Base-by-base conservation (phyloP, 2,888 invertebrate species). In the Timema cristinae region DNA sequence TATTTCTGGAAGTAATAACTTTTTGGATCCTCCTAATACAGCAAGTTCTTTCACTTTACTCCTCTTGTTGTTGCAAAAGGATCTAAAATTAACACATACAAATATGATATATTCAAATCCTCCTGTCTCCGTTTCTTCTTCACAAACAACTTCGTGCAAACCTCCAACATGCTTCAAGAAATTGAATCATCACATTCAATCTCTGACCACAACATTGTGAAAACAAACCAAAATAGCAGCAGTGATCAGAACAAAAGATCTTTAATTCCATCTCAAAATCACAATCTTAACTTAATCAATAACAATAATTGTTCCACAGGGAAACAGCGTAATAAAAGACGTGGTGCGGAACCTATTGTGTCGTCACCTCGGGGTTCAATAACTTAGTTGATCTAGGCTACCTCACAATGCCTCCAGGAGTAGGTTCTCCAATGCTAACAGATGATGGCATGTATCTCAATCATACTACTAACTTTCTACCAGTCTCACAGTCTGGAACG, bases 321-420 rank as follows among this genome's bases (percentile, higher is more conserved):
- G 70, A 73, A 72, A 52, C 68, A 68, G 16, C 68, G 70, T 7
- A 48, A 49, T 9, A 67, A 63, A 49, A 72, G 67, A 48, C 49
- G 72, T 9, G 61, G 63, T 7, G 47, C 70, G 8, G 73, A 73
- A 13, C 49, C 73, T 8, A 52, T 70, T n/a, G 54, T 70, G 13
- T 16, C 71, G 7, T 67, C 52, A 50, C 61, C 5, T 68, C 74
- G n/a, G n/a, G 69, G 54, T 54, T 74, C 50, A 50, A 66, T 10
- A 67, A 70, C 15, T 54, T 73, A 7, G 72, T 72, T 1, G 73
- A 73, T 59, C 66, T 73, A 50, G 74, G 69, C 16, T 74, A 74
- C 54, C 59, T 73, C 56, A 50, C 69, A 5, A 72, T 73, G 70
- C 70, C 71, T n/a, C 71, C 71, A n/a, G 72, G 71, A 49, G 68